A percentile compares a stretch with the other conserved stretches of the same genome.
These are phyloP conservation scores for Stenurella melanura DNA, from an alignment of 2,888 invertebrate genomes.

Conservation along the genomic window DNA sequence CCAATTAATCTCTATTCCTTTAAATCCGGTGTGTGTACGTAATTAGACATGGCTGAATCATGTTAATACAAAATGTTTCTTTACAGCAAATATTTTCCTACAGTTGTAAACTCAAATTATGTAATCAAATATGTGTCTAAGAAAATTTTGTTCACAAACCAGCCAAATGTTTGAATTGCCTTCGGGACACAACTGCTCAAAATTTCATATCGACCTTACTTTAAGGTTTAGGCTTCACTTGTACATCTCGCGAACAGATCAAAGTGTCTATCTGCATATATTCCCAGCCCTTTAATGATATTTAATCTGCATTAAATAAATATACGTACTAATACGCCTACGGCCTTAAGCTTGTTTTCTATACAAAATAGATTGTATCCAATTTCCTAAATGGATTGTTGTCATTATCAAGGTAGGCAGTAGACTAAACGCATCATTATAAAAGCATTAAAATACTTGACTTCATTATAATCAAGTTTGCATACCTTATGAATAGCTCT, in stretches of 20 bases:
- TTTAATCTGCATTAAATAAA: constrained; percentile 23
- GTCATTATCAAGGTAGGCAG: background rate
- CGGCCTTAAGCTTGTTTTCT: background rate
- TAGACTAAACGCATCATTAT: constrained; percentile 1
- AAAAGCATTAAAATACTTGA: background rate
- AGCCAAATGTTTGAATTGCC: too few relatives aligned
- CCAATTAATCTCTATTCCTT: too few relatives aligned
- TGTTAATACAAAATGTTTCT: too few relatives aligned
- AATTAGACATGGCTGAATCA: too few relatives aligned
- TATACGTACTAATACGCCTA: constrained; percentile 10
- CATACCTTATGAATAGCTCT: background rate
- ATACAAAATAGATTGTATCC: background rate
- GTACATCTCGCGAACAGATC: background rate
- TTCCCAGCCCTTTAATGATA: background rate
- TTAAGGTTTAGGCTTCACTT: background rate
- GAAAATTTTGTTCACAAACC: too few relatives aligned
- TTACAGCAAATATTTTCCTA: too few relatives aligned
- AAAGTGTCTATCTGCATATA: background rate
- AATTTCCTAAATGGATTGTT: constrained; percentile 25
- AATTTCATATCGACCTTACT: too few relatives aligned
- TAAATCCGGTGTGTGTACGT: too few relatives aligned
- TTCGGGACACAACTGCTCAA: too few relatives aligned
- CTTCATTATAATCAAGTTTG: background rate
- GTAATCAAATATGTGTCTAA: too few relatives aligned
- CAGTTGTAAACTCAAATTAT: too few relatives aligned